Evolutionary conservation across 2,113 vertebrate genomes (phyloP).

Genomic region (Larimichthys polyactis): DNA sequence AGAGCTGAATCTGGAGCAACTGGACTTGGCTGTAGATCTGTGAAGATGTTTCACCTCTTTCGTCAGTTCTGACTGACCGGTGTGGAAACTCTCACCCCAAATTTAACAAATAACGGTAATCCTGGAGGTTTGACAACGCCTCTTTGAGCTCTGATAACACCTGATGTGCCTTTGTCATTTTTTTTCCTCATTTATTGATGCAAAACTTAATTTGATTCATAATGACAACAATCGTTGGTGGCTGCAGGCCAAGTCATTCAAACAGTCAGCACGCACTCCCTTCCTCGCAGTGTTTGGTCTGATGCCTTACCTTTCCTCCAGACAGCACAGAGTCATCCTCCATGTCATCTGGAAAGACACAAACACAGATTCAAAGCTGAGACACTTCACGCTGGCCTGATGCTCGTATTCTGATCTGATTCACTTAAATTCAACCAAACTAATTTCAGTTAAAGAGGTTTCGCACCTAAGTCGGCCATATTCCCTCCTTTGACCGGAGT

Average conservation of each 20-base stretch:
- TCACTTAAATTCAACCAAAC: constrained; percentile 1
- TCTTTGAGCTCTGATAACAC: too few relatives aligned
- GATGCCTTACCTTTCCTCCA: constrained; percentile 90
- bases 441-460: not conserved
- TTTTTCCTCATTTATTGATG: not conserved
- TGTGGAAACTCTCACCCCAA: too few relatives aligned
- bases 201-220: not conserved
- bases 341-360: constrained; percentile 89
- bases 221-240: not conserved
- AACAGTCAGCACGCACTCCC: not conserved
- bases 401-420: not conserved
- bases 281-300: not conserved
- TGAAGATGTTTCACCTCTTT: too few relatives aligned
- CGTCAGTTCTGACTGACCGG: too few relatives aligned
- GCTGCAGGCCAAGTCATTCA: not conserved
- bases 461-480: constrained; percentile 91
- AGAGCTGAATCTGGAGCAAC: too few relatives aligned
- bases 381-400: not conserved
- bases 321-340: constrained; percentile 93
- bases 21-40: too few relatives aligned
- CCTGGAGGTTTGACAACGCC: too few relatives aligned
- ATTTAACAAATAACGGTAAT: too few relatives aligned
- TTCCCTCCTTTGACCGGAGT: constrained; percentile 94
- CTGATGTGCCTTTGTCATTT: not conserved
- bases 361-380: not conserved